phyloP scores from a whole-genome alignment of 64 coral and sea anemone species.

The Orbicella faveolata region DNA sequence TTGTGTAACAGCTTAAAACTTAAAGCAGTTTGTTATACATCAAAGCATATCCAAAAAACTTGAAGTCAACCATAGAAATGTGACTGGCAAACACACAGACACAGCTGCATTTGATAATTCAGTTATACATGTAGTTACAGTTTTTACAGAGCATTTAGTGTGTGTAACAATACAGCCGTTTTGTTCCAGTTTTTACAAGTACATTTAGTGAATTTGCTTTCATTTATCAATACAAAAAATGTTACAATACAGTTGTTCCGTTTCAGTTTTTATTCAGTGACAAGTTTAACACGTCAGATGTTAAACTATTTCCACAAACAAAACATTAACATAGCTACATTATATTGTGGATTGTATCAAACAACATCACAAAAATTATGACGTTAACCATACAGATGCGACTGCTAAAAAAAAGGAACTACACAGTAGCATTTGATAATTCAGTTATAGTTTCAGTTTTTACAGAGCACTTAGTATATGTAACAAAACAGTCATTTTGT shows the following conservation, averaged over 20 bases:
- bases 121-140: not conserved
- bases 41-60: not conserved
- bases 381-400: no score
- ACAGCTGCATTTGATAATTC: conserved; percentile 10
- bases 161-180: conserved; percentile 20
- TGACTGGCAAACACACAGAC: not conserved
- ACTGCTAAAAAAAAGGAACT: no score
- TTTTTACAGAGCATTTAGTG: not conserved
- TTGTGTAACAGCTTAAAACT: not conserved
- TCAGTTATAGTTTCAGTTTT: no score
- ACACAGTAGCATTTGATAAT: no score
- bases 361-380: no score
- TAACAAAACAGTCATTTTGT: not conserved
- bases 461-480: no score
- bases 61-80: conserved; percentile 11
- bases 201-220: no score
- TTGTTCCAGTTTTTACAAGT: not conserved
- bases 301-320: not conserved
- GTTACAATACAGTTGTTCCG: not conserved
- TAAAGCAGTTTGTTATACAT: not conserved
- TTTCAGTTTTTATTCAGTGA: not conserved
- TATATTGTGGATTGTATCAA: not conserved
- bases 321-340: not conserved
- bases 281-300: not conserved
- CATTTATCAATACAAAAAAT: not conserved